phyloP scores from a whole-genome alignment of 2,888 invertebrate genomes.

The Mesorhabditis belari region DNA sequence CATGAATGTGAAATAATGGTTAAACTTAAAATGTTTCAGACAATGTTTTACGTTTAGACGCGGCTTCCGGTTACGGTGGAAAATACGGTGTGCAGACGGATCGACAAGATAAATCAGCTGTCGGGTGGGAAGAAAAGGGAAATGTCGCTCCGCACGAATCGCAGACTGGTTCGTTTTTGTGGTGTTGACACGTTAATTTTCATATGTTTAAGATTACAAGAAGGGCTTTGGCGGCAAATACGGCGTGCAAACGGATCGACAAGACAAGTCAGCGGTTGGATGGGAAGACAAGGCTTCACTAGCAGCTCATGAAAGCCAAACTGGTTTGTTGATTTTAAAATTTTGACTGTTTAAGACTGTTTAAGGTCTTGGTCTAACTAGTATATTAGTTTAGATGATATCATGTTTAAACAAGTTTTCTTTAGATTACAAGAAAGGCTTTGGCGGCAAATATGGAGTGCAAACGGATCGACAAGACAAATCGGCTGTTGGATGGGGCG shows the following conservation, averaged over 20 bases:
- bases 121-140: constrained; percentile 64
- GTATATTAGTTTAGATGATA: neutral
- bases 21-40: constrained; percentile 28
- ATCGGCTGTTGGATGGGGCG: constrained; percentile 68
- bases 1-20: constrained; percentile 54
- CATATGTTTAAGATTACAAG: constrained; percentile 32
- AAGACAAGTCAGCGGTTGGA: constrained; percentile 63
- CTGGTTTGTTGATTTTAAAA: constrained; percentile 53
- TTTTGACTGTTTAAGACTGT: neutral
- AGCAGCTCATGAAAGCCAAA: constrained; percentile 75
- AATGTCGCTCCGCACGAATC: constrained; percentile 77
- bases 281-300: constrained; percentile 71
- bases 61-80: constrained; percentile 54
- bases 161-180: constrained; percentile 61
- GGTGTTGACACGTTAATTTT: neutral
- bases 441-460: constrained; percentile 56
- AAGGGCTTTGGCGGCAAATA: constrained; percentile 56
- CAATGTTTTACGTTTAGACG: constrained; percentile 49
- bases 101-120: constrained; percentile 66
- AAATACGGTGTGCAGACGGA: constrained; percentile 57
- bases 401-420: neutral
- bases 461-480: constrained; percentile 42
- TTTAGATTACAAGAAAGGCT: constrained; percentile 52
- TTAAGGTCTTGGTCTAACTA: neutral
- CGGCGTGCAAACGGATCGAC: constrained; percentile 48